Conservation (phyloP, 2,888 invertebrate genomes). For the Epistrophe grossulariae region DNA sequence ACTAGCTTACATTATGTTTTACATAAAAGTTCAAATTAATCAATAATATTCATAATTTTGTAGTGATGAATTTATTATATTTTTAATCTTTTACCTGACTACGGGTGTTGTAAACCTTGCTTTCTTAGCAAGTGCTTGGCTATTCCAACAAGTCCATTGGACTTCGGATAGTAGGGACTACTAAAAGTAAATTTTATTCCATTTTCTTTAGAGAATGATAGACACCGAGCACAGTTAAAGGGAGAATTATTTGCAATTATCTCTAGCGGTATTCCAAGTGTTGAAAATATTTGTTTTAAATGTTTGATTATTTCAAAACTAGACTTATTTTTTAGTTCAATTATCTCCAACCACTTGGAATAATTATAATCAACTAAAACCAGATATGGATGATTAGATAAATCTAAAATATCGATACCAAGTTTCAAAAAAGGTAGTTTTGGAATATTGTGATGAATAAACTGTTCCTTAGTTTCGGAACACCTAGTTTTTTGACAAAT, state of each 20-base stretch:
- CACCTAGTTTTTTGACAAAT: conserved; percentile 61
- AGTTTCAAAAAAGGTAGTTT: conserved; percentile 21
- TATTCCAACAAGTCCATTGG: conserved; percentile 75
- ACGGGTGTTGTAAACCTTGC: too few relatives aligned
- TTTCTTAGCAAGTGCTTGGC: conserved; percentile 65
- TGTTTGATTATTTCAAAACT: conserved; percentile 59
- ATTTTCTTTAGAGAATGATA: conserved; percentile 75
- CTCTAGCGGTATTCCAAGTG: conserved; percentile 66
- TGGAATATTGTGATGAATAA: background rate
- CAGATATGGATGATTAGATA: conserved; percentile 61
- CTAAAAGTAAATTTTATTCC: conserved; percentile 69
- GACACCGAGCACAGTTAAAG: conserved; percentile 74
- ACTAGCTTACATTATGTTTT: too few relatives aligned
- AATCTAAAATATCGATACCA: conserved; percentile 77
- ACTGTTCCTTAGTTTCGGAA: background rate
- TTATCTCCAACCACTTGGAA: conserved; percentile 63
- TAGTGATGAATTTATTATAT: too few relatives aligned
- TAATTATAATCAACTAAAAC: conserved; percentile 74
- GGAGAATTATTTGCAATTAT: conserved; percentile 76
- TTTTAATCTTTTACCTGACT: too few relatives aligned
- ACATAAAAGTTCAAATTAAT: too few relatives aligned
- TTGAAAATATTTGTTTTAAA: conserved; percentile 48
- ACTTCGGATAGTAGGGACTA: conserved; percentile 76
- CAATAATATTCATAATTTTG: too few relatives aligned
- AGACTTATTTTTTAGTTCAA: conserved; percentile 56